These are phyloP conservation scores for Florisuga fusca DNA, from an alignment of 2,797 vertebrate genomes.

Conservation along the genomic window DNA sequence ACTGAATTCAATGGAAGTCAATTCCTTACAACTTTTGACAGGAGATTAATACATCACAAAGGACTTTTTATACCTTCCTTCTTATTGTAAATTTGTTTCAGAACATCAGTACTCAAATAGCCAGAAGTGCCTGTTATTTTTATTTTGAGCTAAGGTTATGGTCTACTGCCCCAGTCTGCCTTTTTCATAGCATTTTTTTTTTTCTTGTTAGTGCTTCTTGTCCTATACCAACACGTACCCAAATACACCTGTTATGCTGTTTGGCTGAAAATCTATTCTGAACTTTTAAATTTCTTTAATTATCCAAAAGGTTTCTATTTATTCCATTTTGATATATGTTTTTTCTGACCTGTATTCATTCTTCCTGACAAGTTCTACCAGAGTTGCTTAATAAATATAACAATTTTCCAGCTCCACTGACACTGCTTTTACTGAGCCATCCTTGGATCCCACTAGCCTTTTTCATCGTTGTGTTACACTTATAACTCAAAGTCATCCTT, in stretches of 20 bases:
- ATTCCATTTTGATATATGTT: neutral
- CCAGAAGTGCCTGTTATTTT: neutral
- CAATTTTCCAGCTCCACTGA: neutral
- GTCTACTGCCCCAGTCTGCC: neutral
- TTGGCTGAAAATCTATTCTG: neutral
- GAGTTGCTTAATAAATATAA: neutral
- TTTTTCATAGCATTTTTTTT: neutral
- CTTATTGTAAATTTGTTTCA: neutral
- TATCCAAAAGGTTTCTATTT: neutral
- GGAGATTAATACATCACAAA: neutral
- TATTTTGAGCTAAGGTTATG: neutral
- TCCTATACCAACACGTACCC: accelerated
- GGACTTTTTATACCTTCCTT: neutral
- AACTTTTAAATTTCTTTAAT: neutral
- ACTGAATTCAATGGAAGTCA: neutral
- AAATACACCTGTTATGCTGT: accelerated
- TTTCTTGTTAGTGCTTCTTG: neutral
- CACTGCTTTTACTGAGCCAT: neutral
- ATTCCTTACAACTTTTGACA: neutral
- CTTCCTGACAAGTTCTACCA: neutral
- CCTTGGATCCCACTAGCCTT: neutral
- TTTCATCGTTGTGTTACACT: neutral
- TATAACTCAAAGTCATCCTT: neutral
- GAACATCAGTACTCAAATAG: neutral
- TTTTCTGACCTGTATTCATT: neutral